Evolutionary conservation across 2,797 vertebrate species (phyloP).

Genomic region (Cygnus olor): DNA sequence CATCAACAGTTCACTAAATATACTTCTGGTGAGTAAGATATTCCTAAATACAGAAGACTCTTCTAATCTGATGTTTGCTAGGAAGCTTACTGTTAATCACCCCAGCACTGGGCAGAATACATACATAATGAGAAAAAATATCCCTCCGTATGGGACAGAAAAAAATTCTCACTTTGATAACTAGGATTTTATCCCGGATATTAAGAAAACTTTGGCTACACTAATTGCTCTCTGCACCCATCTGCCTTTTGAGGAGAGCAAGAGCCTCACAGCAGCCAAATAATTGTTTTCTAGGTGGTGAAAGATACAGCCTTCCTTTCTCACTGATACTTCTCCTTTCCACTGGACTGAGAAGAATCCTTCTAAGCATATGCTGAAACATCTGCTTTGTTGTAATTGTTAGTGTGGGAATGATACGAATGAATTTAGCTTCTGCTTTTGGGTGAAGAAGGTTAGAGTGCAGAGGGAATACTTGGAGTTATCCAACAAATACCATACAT

Average conservation of each 20-base stretch:
- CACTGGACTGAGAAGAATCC: background rate
- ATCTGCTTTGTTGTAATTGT: background rate
- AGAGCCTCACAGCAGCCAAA: background rate
- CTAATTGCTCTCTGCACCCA: background rate
- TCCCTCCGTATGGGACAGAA: background rate
- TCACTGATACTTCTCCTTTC: background rate
- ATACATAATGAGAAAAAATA: background rate
- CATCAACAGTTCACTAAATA: background rate
- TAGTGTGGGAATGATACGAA: background rate
- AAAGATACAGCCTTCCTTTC: background rate
- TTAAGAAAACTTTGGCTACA: background rate
- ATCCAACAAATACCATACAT: background rate
- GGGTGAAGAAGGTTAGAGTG: background rate
- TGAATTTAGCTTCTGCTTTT: background rate
- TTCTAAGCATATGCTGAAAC: background rate
- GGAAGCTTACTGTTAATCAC: background rate
- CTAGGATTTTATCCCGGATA: background rate
- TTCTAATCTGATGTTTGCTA: background rate
- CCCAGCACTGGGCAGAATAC: background rate
- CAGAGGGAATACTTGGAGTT: background rate
- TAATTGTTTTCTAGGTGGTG: background rate
- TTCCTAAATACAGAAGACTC: background rate
- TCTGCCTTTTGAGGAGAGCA: background rate
- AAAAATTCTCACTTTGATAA: background rate
- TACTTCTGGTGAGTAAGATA: background rate